Evolutionary conservation across 2,888 invertebrate species (phyloP).

Genomic region (Lepidocyrtinus sp.): DNA sequence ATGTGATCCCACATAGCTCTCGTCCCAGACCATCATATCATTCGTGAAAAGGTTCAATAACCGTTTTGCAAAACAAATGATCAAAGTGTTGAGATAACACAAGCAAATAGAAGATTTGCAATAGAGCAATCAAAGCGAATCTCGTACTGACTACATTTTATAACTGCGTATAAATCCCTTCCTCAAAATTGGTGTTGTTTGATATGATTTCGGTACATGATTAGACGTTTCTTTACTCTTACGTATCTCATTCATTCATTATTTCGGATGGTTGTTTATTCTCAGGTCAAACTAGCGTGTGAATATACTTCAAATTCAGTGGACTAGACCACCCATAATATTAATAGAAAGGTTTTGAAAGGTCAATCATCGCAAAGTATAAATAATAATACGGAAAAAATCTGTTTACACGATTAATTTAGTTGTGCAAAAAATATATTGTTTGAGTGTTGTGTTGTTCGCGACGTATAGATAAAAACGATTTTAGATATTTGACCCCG

Average conservation of each 20-base stretch:
- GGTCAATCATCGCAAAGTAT: neutral
- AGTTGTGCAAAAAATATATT: too few species aligned
- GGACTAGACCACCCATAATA: neutral
- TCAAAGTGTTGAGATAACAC: constrained; percentile 33
- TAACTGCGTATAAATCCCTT: constrained; percentile 46
- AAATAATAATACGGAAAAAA: neutral
- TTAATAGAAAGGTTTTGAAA: neutral
- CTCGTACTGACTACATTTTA: neutral
- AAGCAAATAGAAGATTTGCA: constrained; percentile 21
- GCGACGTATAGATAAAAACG: too few species aligned
- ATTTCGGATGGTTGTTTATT: neutral
- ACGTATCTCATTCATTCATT: neutral
- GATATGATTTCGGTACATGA: neutral
- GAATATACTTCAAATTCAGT: neutral
- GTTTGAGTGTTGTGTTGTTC: too few species aligned
- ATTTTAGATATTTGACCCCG: too few species aligned
- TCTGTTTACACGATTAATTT: too few species aligned
- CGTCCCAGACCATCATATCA: neutral
- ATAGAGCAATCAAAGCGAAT: constrained; percentile 5
- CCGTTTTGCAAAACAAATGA: constrained; percentile 48
- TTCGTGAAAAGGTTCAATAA: constrained; percentile 45
- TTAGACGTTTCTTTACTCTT: neutral
- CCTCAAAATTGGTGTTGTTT: constrained; percentile 41
- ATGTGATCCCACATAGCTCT: constrained; percentile 6
- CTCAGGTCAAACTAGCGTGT: neutral